These are phyloP conservation scores for Pterostichus madidus DNA, from an alignment of 2,888 invertebrate genomes.

Conservation along the genomic window DNA sequence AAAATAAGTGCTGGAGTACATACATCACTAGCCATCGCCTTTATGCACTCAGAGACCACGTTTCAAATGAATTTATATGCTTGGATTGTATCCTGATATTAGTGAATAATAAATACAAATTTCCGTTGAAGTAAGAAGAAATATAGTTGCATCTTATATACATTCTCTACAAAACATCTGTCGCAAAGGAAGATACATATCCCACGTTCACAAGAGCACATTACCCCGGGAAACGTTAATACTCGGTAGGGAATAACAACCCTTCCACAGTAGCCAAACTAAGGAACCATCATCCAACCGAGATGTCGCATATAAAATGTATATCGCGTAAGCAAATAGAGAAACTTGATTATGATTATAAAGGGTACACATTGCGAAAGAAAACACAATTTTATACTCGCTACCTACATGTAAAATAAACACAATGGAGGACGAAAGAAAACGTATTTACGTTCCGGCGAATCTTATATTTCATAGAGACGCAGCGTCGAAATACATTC, in stretches of 20 bases:
- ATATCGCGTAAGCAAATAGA: slow-evolving; percentile 62
- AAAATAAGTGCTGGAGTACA: too few relatives aligned
- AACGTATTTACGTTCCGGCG: slow-evolving; percentile 57
- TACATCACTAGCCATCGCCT: too few relatives aligned
- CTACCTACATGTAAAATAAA: slow-evolving; percentile 63
- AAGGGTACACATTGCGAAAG: slow-evolving; percentile 60
- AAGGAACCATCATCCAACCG: background rate
- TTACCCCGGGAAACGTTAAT: background rate
- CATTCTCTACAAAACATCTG: too few relatives aligned
- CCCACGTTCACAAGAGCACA: background rate
- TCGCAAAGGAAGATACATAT: background rate
- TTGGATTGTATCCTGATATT: too few relatives aligned
- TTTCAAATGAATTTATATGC: too few relatives aligned
- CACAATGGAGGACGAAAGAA: slow-evolving; percentile 57
- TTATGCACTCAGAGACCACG: too few relatives aligned
- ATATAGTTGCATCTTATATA: too few relatives aligned
- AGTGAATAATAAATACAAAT: too few relatives aligned
- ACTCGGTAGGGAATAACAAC: background rate
- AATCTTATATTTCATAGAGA: slow-evolving; percentile 60
- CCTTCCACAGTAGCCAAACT: background rate
- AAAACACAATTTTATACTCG: slow-evolving; percentile 65
- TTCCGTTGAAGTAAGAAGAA: too few relatives aligned
- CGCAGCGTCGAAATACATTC: slow-evolving; percentile 59
- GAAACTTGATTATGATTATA: slow-evolving; percentile 65
- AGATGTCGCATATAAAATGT: slow-evolving; percentile 36